Conservation (phyloP, 2,888 invertebrate genomes). For the Linnaemya vulpina region DNA sequence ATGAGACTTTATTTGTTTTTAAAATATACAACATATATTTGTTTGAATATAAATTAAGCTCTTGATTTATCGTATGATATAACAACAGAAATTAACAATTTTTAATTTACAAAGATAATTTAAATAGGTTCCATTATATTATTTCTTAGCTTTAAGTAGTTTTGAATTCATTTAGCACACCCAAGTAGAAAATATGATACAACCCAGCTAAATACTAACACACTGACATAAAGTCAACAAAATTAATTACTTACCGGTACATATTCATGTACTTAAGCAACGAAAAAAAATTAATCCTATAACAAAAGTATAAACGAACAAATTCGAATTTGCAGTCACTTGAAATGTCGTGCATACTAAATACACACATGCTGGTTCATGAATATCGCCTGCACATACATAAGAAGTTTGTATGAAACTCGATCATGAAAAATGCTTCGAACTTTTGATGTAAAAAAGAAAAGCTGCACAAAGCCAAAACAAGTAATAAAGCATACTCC, state of each 20-base stretch:
- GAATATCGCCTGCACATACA: neutral
- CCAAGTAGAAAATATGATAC: slow-evolving; percentile 49
- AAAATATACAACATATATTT: too few species aligned
- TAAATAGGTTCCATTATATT: slow-evolving; percentile 51
- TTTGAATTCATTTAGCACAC: slow-evolving; percentile 61
- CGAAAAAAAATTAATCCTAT: neutral
- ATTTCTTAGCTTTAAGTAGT: slow-evolving; percentile 27
- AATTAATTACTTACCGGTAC: slow-evolving; percentile 69
- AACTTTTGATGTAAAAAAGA: slow-evolving; percentile 56
- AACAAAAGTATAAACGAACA: neutral
- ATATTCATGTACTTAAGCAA: slow-evolving; percentile 54
- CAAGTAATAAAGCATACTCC: slow-evolving; percentile 69
- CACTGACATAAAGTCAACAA: slow-evolving; percentile 65
- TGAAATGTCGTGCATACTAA: slow-evolving; percentile 48
- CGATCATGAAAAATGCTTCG: slow-evolving; percentile 77
- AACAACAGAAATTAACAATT: too few species aligned
- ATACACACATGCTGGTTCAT: neutral
- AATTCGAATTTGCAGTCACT: slow-evolving; percentile 49
- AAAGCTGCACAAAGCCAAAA: slow-evolving; percentile 53
- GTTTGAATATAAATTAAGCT: too few species aligned
- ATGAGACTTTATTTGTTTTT: too few species aligned
- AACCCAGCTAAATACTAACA: slow-evolving; percentile 15
- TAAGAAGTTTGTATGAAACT: slow-evolving; percentile 72
- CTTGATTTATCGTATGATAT: too few species aligned
- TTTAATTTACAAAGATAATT: too few species aligned